Evolutionary conservation across 1,140 invertebrate species (phyloP), one percentile per base, ranked within the genome.

Genomic region (Eupristina koningsbergeri): DNA sequence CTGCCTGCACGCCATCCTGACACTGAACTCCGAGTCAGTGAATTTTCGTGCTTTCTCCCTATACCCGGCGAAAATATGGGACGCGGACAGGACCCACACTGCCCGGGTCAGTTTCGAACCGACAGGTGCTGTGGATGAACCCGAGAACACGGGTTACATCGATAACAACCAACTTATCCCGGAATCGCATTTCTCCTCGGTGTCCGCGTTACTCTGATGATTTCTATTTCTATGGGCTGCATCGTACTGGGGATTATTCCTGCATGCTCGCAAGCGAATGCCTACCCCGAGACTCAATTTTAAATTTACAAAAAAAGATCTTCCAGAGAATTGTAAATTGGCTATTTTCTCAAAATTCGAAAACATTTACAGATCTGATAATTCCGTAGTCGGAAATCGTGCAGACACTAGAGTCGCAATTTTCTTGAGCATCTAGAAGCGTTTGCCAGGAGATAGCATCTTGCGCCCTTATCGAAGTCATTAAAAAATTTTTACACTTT

Each of bases 331-430:
- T 39, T 39, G 34, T 39, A 17, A 71, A 71, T 71, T 41, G 36
- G 67, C 7, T 31, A 71, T 71, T 71, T 71, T 71, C 67, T 71
- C 67, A 36, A 71, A 71, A 71, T 71, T 71, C 67, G 36, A 71
- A 41, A 41, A 36, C 29, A 8, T 71, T 36, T 8, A 36, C 67
- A 2, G 34, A 41, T 71, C 67, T 71, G 36, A 71, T 71, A 36
- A 71, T 71, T 17, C 67, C 67, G 9, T 22, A 41, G 67, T 64
- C 36, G 67, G 36, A 71, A 71, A 71, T 71, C 67, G 67, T 71
- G 67, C 67, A 31, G 67, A 22, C 67, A n/a, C 67, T 34, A 31
- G 29, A 41, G 67, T 71, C 11, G 36, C 67, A 41, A 71, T 71
- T 71, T 71, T 71, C 67, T 71, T n/a, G 15, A 71, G n/a, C 67